Percentiles rank a stretch among this genome's conserved stretches.
Conservation (phyloP, 2,797 vertebrate genomes). For the Cyprinella venusta region DNA sequence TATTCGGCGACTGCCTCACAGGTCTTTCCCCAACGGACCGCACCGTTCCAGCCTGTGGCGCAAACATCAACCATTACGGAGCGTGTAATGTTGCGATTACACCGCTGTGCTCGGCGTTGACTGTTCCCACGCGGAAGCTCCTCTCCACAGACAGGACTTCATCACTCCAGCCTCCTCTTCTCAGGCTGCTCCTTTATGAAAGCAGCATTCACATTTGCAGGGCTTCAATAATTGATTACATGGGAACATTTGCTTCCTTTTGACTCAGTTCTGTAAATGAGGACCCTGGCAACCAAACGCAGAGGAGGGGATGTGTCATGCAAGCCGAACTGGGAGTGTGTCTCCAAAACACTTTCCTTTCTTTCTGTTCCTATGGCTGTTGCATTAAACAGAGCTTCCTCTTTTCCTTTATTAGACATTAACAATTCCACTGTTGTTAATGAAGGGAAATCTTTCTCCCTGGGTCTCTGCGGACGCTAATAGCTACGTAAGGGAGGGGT, state of each 20-base stretch:
- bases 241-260: constrained; percentile 48
- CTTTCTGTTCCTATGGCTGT: constrained; percentile 63
- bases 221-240: constrained; percentile 58
- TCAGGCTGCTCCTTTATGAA: constrained; percentile 32
- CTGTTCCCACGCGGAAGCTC: constrained; percentile 33
- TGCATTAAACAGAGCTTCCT: constrained; percentile 69
- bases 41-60: constrained; percentile 32
- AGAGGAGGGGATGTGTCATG: constrained; percentile 34
- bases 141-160: constrained; percentile 20
- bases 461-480: constrained; percentile 46
- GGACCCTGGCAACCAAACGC: constrained; percentile 37
- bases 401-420: constrained; percentile 71
- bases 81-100: constrained; percentile 45
- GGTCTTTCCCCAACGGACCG: constrained; percentile 20
- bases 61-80: constrained; percentile 32
- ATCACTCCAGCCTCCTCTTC: constrained; percentile 36
- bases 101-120: constrained; percentile 20
- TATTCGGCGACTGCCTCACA: constrained; percentile 12
- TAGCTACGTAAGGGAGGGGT: constrained; percentile 25
- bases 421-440: constrained; percentile 66
- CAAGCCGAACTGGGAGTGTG: constrained; percentile 37
- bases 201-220: constrained; percentile 54
- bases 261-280: constrained; percentile 48
- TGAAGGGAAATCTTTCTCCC: constrained; percentile 64
- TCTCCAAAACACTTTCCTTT: constrained; percentile 53